These are phyloP conservation scores for Rhyacophila evoluta DNA, from an alignment of 2,888 invertebrate genomes.

Conservation along the genomic window DNA sequence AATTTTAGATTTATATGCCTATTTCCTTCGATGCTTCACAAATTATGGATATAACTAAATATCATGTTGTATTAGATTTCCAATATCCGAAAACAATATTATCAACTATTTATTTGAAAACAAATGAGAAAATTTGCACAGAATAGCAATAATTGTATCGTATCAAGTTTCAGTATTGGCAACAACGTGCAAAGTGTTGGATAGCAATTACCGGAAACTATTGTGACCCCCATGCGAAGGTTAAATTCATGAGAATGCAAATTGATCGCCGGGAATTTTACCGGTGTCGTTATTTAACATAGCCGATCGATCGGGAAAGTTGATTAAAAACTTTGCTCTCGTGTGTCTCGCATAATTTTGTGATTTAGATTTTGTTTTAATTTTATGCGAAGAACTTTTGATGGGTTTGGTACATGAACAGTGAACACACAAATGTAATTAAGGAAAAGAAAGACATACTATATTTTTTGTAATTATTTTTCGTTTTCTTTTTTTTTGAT, in stretches of 20 bases:
- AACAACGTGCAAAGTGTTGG: neutral
- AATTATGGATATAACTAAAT: too few species aligned
- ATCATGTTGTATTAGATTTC: too few species aligned
- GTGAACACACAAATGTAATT: neutral
- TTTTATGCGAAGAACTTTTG: neutral
- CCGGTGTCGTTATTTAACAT: neutral
- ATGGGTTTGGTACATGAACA: neutral
- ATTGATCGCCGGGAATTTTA: neutral
- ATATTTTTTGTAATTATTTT: too few species aligned
- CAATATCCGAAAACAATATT: too few species aligned
- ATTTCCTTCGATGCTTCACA: too few species aligned
- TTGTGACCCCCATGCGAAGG: neutral
- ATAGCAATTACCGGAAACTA: too few species aligned
- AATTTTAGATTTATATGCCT: too few species aligned
- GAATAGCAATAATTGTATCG: too few species aligned
- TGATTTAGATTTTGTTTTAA: neutral
- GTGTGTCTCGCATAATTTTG: neutral
- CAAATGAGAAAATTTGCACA: too few species aligned
- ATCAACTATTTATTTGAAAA: too few species aligned
- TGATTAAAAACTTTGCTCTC: conserved; percentile 1
- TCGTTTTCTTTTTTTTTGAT: too few species aligned
- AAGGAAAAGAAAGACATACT: neutral
- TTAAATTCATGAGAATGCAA: neutral
- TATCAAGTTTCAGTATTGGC: neutral
- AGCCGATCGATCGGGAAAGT: neutral